Conservation (phyloP, 2,113 vertebrate species). For the Rostratula benghalensis region DNA sequence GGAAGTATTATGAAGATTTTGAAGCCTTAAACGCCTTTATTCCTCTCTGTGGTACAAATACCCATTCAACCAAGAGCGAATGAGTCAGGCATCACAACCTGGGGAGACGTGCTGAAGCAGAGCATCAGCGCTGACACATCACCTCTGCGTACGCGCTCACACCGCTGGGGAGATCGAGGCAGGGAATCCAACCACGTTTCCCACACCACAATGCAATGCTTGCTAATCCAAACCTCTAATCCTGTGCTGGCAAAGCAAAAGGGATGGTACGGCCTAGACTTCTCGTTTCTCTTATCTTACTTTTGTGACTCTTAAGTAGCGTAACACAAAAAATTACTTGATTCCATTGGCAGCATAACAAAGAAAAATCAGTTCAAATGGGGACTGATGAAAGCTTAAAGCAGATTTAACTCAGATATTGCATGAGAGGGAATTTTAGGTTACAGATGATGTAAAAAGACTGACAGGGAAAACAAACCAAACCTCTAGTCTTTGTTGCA, state of each 20-base stretch:
- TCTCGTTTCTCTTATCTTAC: constrained; percentile 22
- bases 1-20: neutral
- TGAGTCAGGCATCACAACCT: constrained; percentile 42
- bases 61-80: neutral
- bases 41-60: neutral
- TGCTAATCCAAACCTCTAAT: constrained; percentile 36
- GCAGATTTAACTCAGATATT: constrained; percentile 41
- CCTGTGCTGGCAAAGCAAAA: neutral
- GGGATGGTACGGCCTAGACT: neutral
- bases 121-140: constrained; percentile 19
- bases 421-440: constrained; percentile 33
- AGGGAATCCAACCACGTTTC: constrained; percentile 13
- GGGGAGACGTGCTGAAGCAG: neutral
- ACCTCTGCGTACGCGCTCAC: neutral
- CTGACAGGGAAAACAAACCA: constrained; percentile 56
- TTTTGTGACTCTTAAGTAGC: neutral
- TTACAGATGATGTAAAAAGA: constrained; percentile 45
- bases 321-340: neutral
- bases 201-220: neutral
- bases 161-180: neutral
- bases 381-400: constrained; percentile 45
- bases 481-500: constrained; percentile 57
- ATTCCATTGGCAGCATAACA: constrained; percentile 37
- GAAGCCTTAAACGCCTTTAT: constrained; percentile 18
- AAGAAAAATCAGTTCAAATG: constrained; percentile 50